Conservation (phyloP, 1,140 invertebrate genomes). For the Drosophila tani region DNA sequence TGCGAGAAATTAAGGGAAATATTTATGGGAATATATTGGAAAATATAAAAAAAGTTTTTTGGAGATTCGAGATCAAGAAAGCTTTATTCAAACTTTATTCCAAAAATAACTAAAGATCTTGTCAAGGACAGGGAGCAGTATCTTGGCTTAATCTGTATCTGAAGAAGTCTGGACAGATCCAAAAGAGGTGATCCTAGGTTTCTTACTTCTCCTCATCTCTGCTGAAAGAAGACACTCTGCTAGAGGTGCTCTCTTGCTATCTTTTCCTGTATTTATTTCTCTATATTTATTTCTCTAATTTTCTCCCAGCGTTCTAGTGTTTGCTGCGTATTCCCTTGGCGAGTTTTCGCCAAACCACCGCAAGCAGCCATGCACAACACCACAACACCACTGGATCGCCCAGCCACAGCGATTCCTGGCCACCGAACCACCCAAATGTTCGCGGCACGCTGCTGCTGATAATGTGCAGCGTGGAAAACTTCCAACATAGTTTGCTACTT, state of each 20-base stretch:
- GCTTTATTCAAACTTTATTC: too few relatives aligned
- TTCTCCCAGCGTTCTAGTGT: constrained; percentile 21
- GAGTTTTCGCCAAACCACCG: constrained; percentile 53
- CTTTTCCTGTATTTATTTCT: not conserved
- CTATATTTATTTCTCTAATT: not conserved
- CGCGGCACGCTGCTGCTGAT: constrained; percentile 57
- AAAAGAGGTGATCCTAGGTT: too few relatives aligned
- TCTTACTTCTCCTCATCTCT: too few relatives aligned
- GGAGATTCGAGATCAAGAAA: too few relatives aligned
- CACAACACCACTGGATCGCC: not conserved
- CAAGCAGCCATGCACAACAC: constrained; percentile 49
- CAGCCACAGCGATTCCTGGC: constrained; percentile 3
- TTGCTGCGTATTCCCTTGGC: constrained; percentile 62
- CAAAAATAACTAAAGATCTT: too few relatives aligned
- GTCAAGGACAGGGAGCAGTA: too few relatives aligned
- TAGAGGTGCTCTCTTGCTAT: too few relatives aligned
- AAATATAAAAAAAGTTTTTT: too few relatives aligned
- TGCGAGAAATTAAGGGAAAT: not conserved
- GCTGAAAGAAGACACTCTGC: too few relatives aligned
- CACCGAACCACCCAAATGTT: constrained; percentile 12
- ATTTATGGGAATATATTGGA: too few relatives aligned
- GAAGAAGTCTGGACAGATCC: too few relatives aligned
- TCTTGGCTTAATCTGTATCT: too few relatives aligned
- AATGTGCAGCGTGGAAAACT: constrained; percentile 73
- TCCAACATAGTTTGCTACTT: constrained; percentile 83